phyloP scores from a whole-genome alignment of 2,797 vertebrate genomes.

The Characodon lateralis region DNA sequence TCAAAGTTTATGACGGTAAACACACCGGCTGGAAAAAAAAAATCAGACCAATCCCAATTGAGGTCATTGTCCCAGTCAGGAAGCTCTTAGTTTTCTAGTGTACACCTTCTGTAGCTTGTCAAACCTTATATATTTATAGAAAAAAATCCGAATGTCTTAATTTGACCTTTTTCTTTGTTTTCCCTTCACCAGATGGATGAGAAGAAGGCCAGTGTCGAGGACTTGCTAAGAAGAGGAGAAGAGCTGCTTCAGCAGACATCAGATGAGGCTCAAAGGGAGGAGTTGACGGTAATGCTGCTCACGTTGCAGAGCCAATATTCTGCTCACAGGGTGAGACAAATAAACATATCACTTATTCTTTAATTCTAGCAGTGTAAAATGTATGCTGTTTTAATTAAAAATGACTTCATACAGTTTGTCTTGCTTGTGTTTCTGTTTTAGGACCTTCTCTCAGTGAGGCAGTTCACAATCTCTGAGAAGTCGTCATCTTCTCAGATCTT shows the following conservation, averaged over 20 bases:
- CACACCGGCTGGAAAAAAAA: slow-evolving; percentile 18
- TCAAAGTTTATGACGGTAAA: slow-evolving; percentile 61
- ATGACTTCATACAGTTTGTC: not conserved
- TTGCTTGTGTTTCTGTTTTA: slow-evolving; percentile 48
- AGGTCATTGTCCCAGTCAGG: slow-evolving; percentile 50
- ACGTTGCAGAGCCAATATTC: slow-evolving; percentile 89
- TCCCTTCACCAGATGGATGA: slow-evolving; percentile 85
- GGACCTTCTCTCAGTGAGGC: slow-evolving; percentile 78
- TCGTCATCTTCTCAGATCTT: slow-evolving; percentile 69
- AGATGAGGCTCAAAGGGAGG: slow-evolving; percentile 86
- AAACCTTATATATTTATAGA: slow-evolving; percentile 1
- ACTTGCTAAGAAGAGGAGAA: slow-evolving; percentile 89
- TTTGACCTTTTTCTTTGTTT: slow-evolving; percentile 4
- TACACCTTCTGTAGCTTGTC: not conserved
- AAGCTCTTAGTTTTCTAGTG: slow-evolving; percentile 29
- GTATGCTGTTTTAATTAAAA: not conserved
- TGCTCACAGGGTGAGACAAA: slow-evolving; percentile 77
- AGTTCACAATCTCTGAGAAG: slow-evolving; percentile 63
- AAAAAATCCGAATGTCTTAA: not conserved
- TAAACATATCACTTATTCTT: not conserved
- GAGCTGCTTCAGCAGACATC: slow-evolving; percentile 84
- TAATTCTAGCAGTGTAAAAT: not conserved
- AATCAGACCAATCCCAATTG: slow-evolving; percentile 47
- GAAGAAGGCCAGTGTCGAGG: slow-evolving; percentile 88
- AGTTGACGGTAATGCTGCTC: slow-evolving; percentile 84